These are phyloP conservation scores for Mythimna loreyi DNA, from an alignment of 2,888 invertebrate genomes.

Conservation along the genomic window DNA sequence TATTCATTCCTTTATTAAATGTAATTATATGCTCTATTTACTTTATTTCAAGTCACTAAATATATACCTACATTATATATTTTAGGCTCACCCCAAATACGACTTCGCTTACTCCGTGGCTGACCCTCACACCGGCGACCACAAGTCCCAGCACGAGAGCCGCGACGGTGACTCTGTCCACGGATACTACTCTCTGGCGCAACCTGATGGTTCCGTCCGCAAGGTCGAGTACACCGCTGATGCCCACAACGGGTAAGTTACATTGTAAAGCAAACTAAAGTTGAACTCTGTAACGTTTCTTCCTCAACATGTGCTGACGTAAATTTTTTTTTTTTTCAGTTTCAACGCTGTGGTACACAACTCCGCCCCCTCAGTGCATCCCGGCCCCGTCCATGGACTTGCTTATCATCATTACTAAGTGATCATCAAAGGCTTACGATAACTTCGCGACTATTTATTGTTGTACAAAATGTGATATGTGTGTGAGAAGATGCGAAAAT, in stretches of 20 bases:
- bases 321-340: constrained; percentile 69
- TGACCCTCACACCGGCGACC: constrained; percentile 90
- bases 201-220: constrained; percentile 88
- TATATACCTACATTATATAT: neutral
- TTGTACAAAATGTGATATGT: constrained; percentile 11
- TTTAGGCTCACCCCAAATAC: constrained; percentile 84
- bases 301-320: too few relatives aligned
- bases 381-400: constrained; percentile 71
- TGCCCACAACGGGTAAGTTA: constrained; percentile 67
- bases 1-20: too few relatives aligned
- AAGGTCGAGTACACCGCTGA: constrained; percentile 88
- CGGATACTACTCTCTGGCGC: constrained; percentile 90
- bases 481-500: constrained; percentile 12
- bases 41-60: neutral
- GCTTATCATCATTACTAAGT: constrained; percentile 74
- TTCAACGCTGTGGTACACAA: constrained; percentile 88
- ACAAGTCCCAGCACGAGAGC: constrained; percentile 89
- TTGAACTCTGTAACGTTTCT: too few relatives aligned
- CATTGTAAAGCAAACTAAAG: too few relatives aligned
- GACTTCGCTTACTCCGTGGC: constrained; percentile 89
- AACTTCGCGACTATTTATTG: constrained; percentile 39
- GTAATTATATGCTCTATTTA: neutral
- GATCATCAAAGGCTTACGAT: constrained; percentile 8
- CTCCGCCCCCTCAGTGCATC: constrained; percentile 80
- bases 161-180: constrained; percentile 90